Percentiles rank a stretch among this genome's conserved stretches.
Conservation (phyloP, 2,797 vertebrate genomes). For the Pseudochirops corinnae region DNA sequence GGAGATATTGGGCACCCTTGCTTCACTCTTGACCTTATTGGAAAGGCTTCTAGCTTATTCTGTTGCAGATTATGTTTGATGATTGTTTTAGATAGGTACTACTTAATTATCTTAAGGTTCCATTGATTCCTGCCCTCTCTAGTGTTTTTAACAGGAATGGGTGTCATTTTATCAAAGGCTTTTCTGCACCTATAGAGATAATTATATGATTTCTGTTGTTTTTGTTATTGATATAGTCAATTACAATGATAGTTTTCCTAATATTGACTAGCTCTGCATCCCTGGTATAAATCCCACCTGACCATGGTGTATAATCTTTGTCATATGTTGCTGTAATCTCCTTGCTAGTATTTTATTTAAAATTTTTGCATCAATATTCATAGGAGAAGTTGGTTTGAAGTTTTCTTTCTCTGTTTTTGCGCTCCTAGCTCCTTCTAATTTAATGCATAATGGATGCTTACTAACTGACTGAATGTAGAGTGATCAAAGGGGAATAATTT, state of each 20-base stretch:
- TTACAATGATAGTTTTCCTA: background rate
- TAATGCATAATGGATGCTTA: background rate
- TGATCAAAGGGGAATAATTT: background rate
- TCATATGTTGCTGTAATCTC: background rate
- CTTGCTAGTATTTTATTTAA: background rate
- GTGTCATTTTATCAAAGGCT: background rate
- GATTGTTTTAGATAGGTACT: background rate
- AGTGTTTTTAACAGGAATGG: background rate
- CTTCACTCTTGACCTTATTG: background rate
- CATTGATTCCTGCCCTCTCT: background rate
- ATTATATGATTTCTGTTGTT: background rate
- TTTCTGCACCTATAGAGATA: background rate
- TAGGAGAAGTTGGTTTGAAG: background rate
- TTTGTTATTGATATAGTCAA: background rate
- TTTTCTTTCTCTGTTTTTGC: background rate
- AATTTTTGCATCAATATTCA: background rate
- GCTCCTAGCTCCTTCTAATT: background rate
- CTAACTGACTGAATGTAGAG: background rate
- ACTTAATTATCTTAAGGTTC: background rate
- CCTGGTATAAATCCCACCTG: background rate
- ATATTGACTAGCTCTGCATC: background rate
- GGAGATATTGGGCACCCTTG: background rate
- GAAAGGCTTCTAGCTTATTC: background rate
- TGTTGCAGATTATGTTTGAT: background rate
- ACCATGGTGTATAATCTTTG: background rate